These are phyloP conservation scores for Sinotaia quadrata DNA, from an alignment of 2,888 invertebrate species.

Conservation along the genomic window DNA sequence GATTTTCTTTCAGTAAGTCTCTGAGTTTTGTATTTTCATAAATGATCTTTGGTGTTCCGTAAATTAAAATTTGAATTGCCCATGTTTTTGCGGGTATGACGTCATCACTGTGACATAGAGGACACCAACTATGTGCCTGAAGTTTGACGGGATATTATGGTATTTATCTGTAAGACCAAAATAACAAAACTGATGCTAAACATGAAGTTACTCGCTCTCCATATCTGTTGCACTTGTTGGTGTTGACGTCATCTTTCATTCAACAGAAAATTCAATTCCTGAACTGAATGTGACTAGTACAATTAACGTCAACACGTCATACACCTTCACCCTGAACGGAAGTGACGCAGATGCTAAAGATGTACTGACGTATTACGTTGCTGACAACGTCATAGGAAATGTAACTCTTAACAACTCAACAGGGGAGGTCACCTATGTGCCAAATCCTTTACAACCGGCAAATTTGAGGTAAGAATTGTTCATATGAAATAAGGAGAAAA, in stretches of 20 bases:
- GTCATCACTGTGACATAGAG: not conserved
- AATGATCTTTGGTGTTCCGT: no score
- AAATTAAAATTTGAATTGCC: no score
- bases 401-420: not conserved
- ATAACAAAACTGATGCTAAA: not conserved
- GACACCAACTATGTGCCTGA: not conserved
- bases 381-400: not conserved
- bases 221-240: not conserved
- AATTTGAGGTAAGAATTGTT: not conserved
- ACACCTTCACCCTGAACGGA: not conserved
- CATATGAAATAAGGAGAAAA: no score
- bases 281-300: not conserved
- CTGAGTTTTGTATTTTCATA: no score
- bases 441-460: not conserved
- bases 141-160: no score
- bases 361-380: not conserved
- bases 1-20: no score
- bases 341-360: constrained; percentile 9
- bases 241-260: no score
- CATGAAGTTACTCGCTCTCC: not conserved
- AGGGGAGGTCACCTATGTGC: constrained; percentile 5
- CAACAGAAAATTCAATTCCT: constrained; percentile 13
- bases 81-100: no score
- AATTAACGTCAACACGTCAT: not conserved
- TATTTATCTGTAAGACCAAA: no score